phyloP scores from a whole-genome alignment of 2,888 invertebrate genomes.

The Morpho achilles region DNA sequence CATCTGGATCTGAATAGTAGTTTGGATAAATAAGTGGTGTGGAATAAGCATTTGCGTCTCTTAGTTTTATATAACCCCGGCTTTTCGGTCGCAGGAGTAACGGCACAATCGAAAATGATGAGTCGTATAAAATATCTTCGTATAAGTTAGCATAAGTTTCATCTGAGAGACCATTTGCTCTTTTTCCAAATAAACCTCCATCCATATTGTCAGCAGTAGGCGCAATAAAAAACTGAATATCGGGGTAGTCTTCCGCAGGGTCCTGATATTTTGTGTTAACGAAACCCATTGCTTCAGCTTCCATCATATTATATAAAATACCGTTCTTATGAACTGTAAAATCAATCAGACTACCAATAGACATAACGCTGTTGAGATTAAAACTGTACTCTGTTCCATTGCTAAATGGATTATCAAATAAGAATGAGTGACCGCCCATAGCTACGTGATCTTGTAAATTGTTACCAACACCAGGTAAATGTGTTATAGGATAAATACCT shows the following conservation, averaged over 20 bases:
- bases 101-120: constrained; percentile 84
- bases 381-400: constrained; percentile 82
- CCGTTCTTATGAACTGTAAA: constrained; percentile 82
- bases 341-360: constrained; percentile 78
- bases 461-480: constrained; percentile 86
- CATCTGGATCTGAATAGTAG: constrained; percentile 86
- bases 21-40: constrained; percentile 93
- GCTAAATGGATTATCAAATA: constrained; percentile 81
- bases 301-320: constrained; percentile 86
- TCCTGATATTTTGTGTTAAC: constrained; percentile 86
- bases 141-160: constrained; percentile 83
- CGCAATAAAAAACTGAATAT: constrained; percentile 87
- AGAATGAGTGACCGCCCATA: constrained; percentile 86
- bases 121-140: constrained; percentile 83
- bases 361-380: constrained; percentile 82
- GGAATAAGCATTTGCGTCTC: constrained; percentile 82
- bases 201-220: constrained; percentile 88
- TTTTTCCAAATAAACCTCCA: constrained; percentile 86
- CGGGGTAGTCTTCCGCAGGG: constrained; percentile 84
- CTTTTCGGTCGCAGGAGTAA: constrained; percentile 86
- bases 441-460: constrained; percentile 92
- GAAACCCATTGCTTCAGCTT: constrained; percentile 89
- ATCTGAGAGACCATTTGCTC: constrained; percentile 83
- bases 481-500: constrained; percentile 79
- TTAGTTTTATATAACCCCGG: constrained; percentile 83